Base-by-base conservation (phyloP, 2,888 invertebrate genomes). In the Morinoia aosen region DNA sequence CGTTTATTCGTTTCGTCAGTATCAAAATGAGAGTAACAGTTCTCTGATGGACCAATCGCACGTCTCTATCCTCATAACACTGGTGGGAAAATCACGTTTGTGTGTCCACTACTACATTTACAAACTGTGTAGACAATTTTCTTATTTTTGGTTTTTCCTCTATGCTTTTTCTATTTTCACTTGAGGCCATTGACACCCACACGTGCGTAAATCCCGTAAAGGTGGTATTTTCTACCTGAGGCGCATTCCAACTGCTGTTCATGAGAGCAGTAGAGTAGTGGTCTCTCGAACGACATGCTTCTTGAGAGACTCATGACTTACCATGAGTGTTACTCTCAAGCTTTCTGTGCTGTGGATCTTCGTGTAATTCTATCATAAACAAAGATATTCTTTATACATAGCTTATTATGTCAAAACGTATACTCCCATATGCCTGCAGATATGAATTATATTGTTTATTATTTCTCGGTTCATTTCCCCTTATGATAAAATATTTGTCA, bases 371-470 rank as follows among this genome's bases (percentile, higher is more conserved):
- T 96, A 96, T 96, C 96, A 95, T 96, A 95, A 95, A 93, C 90
- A 93, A 93, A 96, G 95, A 96, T 96, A 96, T 96, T 96, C 96
- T 96, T 96, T 96, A 96, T 96, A 96, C 96, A 96, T 96, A 95
- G 95, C 91, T 95, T 95, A 57, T 95, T 95, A 95, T 95, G 95
- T 95, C 93, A 95, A 95, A 96, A 96, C 96, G 96, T 96, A 96
- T 96, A 96, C 96, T 96, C 96, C 95, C 96, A 95, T 96, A 96
- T 96, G 96, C 96, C 96, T 96, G 95, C 96, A 96, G 93, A 96
- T 91, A 96, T 96, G 95, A 96, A 96, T 95, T 96, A 96, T 96
- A 96, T 96, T 96, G 96, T 96, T 96, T 96, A 96, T 96, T 93
- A 93, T 57, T 90, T 90, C 40, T 33, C 4, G 40, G 12, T 90